Percentiles rank a stretch among this genome's conserved stretches.
Evolutionary conservation across 2,113 vertebrate species (phyloP).

Genomic region (Vidua chalybeata): DNA sequence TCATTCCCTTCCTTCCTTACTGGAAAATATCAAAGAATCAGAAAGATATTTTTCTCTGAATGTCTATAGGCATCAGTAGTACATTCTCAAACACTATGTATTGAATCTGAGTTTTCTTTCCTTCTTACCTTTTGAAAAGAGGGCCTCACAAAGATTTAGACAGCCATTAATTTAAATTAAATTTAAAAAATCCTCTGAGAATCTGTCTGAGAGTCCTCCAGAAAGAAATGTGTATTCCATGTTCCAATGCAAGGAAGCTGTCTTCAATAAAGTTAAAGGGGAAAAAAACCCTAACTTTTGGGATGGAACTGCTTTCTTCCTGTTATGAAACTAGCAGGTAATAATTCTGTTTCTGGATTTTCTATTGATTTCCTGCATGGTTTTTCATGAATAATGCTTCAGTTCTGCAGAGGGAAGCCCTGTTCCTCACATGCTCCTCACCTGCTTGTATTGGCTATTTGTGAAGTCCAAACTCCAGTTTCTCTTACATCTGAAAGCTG

Average conservation of each 20-base stretch:
- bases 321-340: neutral
- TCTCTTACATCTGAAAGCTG: neutral
- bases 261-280: neutral
- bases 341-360: neutral
- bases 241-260: neutral
- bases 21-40: neutral
- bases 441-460: neutral
- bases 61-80: neutral
- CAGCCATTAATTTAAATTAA: neutral
- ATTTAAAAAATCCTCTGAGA: neutral
- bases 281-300: neutral
- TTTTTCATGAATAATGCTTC: neutral
- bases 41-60: neutral
- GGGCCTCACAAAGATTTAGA: neutral
- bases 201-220: neutral
- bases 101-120: neutral
- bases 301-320: neutral
- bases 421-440: neutral
- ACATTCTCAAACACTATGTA: neutral
- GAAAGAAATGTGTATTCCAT: neutral
- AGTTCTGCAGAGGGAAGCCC: neutral
- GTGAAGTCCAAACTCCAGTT: neutral
- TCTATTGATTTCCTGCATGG: neutral
- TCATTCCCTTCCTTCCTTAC: neutral
- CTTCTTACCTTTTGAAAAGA: neutral